A percentile compares a stretch with the other conserved stretches of the same genome.
These are phyloP conservation scores for Philypnodon macrostomus DNA, from an alignment of 2,797 vertebrate species.

Conservation along the genomic window DNA sequence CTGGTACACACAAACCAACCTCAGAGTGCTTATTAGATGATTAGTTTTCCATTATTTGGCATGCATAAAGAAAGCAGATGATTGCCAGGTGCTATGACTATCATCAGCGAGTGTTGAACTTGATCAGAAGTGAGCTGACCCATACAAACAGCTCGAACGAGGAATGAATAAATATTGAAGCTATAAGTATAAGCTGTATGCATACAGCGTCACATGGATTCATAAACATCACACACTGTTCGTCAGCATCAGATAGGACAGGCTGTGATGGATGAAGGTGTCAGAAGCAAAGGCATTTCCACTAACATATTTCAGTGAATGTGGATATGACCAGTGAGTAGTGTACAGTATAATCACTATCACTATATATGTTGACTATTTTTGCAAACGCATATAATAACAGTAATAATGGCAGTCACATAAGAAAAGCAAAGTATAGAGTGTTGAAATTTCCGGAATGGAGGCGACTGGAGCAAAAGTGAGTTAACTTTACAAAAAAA, in stretches of 20 bases:
- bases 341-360: background rate
- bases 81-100: slow-evolving; percentile 24
- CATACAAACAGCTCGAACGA: slow-evolving; percentile 1
- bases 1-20: slow-evolving; percentile 11
- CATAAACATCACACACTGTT: slow-evolving; percentile 35
- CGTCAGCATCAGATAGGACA: slow-evolving; percentile 49
- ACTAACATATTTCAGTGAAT: slow-evolving; percentile 36
- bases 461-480: too few species aligned
- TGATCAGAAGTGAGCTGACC: slow-evolving; percentile 22
- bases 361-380: background rate
- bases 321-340: slow-evolving; percentile 28
- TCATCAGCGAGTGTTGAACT: slow-evolving; percentile 30
- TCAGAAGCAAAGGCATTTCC: slow-evolving; percentile 46
- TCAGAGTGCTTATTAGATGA: slow-evolving; percentile 17
- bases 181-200: slow-evolving; percentile 22
- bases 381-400: background rate
- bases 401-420: background rate
- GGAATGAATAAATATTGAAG: slow-evolving; percentile 34
- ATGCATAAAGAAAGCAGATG: slow-evolving; percentile 6
- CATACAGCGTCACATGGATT: slow-evolving; percentile 19
- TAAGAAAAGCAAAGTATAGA: too few species aligned
- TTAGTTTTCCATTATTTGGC: slow-evolving; percentile 19
- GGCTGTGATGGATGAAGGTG: slow-evolving; percentile 57
- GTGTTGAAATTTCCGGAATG: too few species aligned
- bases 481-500: too few species aligned